Evolutionary conservation across 2,113 vertebrate species (phyloP).

Genomic region (Anoplopoma fimbria): DNA sequence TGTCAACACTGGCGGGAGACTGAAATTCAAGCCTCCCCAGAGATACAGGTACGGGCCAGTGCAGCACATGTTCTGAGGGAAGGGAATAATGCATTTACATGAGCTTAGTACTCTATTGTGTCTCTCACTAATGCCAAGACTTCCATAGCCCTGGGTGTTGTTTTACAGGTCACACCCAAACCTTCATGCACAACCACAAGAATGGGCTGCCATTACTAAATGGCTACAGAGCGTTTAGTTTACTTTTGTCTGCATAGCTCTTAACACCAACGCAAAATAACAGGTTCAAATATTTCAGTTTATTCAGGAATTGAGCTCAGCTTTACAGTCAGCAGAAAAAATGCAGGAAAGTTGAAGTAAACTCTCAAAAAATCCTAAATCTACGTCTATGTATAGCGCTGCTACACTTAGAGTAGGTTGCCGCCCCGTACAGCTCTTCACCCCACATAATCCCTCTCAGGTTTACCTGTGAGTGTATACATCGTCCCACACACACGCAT

Average conservation of each 20-base stretch:
- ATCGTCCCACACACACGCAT: constrained; percentile 9
- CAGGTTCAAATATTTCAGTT: neutral
- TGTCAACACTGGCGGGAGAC: neutral
- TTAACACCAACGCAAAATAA: neutral
- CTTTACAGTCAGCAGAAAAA: neutral
- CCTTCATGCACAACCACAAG: neutral
- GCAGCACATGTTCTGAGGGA: neutral
- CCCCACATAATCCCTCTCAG: neutral
- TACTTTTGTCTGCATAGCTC: neutral
- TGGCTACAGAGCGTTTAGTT: neutral
- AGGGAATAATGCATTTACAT: neutral
- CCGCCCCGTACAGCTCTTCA: constrained; percentile 2
- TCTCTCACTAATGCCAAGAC: constrained; percentile 9
- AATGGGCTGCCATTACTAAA: neutral
- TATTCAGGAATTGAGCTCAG: neutral
- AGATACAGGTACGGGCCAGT: neutral
- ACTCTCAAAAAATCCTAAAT: neutral
- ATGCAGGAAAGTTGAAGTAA: neutral
- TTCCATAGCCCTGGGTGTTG: constrained; percentile 44
- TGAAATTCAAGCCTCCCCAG: constrained; percentile 12
- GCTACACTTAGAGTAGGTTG: neutral
- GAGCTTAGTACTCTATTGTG: constrained; percentile 26
- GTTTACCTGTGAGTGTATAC: neutral
- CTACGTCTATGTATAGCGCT: neutral
- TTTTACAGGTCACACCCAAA: constrained; percentile 59